Conservation (phyloP, 2,888 invertebrate genomes). For the Meiosimyza decipiens region DNA sequence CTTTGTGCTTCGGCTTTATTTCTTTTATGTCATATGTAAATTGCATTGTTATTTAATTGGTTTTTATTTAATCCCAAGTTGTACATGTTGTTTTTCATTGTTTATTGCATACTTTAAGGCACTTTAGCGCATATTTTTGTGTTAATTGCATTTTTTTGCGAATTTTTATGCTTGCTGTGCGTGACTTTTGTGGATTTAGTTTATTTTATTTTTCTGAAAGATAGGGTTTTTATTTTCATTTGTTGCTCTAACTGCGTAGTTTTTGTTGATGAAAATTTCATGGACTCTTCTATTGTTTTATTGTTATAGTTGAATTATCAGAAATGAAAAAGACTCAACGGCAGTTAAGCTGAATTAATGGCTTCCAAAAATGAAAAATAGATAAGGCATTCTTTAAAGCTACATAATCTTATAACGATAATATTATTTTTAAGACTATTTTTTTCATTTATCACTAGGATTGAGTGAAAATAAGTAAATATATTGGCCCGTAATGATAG, state of each 20-base stretch:
- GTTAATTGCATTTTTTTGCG: background rate
- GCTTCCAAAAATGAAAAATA: too few species aligned
- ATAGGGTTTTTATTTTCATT: background rate
- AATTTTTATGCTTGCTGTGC: background rate
- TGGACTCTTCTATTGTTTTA: too few species aligned
- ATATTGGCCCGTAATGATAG: too few species aligned
- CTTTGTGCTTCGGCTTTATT: background rate
- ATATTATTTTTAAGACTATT: too few species aligned
- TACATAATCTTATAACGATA: too few species aligned
- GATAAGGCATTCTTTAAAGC: too few species aligned
- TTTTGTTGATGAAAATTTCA: background rate
- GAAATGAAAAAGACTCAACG: too few species aligned
- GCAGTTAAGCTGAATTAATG: too few species aligned
- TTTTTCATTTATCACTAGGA: too few species aligned
- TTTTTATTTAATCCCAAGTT: slow-evolving; percentile 15
- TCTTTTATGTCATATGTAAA: background rate
- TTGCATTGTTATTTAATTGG: slow-evolving; percentile 7
- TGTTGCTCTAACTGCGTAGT: background rate
- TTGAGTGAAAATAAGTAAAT: too few species aligned
- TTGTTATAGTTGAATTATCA: too few species aligned
- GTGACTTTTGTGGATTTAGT: slow-evolving; percentile 3
- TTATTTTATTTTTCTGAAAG: background rate
- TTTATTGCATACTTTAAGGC: slow-evolving; percentile 26
- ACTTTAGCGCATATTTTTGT: background rate
- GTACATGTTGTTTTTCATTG: slow-evolving; percentile 17